Evolutionary conservation across 2,113 vertebrate genomes (phyloP).

Genomic region (Falcunculus frontatus): DNA sequence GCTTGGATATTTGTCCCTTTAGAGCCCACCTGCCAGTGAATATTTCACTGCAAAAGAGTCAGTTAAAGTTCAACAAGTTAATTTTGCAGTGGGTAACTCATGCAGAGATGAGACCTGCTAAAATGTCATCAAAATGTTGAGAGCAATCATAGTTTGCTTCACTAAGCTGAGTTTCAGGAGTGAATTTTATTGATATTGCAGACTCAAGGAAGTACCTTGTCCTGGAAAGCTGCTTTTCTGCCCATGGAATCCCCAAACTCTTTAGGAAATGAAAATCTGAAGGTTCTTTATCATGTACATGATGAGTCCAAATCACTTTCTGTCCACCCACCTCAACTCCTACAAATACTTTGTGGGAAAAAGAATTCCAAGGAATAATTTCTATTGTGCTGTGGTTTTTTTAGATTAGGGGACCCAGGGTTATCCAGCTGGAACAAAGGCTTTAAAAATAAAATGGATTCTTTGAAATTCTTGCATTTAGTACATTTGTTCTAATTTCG

Average conservation of each 20-base stretch:
- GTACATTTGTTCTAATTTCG: slow-evolving; percentile 5
- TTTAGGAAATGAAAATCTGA: not conserved
- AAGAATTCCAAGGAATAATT: not conserved
- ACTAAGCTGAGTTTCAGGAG: not conserved
- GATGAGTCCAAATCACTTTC: not conserved
- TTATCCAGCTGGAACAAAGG: not conserved
- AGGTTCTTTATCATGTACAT: not conserved
- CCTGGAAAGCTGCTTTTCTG: not conserved
- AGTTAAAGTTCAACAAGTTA: not conserved
- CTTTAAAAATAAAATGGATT: not conserved
- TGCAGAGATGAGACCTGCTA: not conserved
- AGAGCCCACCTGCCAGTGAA: not conserved
- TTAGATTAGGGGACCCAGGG: not conserved
- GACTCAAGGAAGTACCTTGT: not conserved
- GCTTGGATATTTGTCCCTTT: not conserved
- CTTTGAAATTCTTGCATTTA: slow-evolving; percentile 5
- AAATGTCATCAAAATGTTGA: not conserved
- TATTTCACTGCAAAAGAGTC: not conserved
- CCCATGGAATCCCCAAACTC: not conserved
- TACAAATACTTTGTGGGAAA: not conserved
- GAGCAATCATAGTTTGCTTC: not conserved
- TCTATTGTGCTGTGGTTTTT: not conserved
- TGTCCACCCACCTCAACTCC: not conserved
- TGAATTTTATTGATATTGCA: not conserved
- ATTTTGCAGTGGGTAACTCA: not conserved